Evolutionary conservation across 1,140 invertebrate species (phyloP), one percentile per base, ranked within the genome.

Genomic region (Elysia chlorotica): DNA sequence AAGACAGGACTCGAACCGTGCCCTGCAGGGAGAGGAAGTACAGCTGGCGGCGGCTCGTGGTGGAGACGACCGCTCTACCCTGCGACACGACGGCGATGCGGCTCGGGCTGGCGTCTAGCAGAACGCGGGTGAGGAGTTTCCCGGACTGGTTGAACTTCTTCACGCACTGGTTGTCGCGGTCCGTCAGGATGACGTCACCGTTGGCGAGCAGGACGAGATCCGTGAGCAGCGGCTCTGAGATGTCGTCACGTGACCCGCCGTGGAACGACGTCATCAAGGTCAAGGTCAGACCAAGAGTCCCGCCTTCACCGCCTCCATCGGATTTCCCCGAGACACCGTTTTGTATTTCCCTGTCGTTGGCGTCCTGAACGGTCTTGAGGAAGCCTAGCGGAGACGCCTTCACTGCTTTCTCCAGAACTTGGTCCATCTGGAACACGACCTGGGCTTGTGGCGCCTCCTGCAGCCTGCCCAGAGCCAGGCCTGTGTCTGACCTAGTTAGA

Each of bases 101-200:
- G 28, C 65, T 69, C 0, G 75, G 75, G 0, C 73, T 67, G 33
- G 72, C 75, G 1, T 72, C 70, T 2, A 76, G 70, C 28, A 63
- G 37, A 2, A 76, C 75, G 0, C 71, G 65, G 0, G 75, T 76
- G 53, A 76, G 71, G 10, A 76, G 71, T 33, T 74, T 67, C 21
- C 75, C 75, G 2, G 71, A 25, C 17, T 35, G 10, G 71, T 73
- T 76, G 67, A 74, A 76, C 54, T 76, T 76, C 36, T 76, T 76
- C n/a, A 76, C 71, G 54, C 71, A 73, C 68, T 71, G 73, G 67
- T 76, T 76, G 56, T 76, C 75, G 30, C 75, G 6, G 31, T 76
- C 75, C n/a, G 75, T 74, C 0, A 76, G n/a, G 2, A 76, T 76
- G 62, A 76, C 67, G 67, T 76, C 75, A 41, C 71, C 75, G 48